Evolutionary conservation across 1,140 invertebrate genomes (phyloP).

Genomic region (Drosophila murphyi): DNA sequence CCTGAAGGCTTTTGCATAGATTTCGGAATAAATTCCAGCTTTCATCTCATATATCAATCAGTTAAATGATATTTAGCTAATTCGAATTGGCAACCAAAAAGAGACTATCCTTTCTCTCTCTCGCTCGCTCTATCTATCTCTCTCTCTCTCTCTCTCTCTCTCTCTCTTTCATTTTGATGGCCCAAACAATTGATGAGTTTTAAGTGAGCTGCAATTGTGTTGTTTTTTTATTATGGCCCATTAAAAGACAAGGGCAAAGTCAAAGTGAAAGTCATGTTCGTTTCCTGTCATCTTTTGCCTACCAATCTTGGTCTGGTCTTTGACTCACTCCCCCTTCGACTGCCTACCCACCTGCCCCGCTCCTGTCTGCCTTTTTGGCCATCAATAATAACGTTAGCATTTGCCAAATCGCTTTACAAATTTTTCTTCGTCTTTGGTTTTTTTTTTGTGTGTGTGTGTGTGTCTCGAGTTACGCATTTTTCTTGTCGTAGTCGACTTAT

Average conservation of each 20-base stretch:
- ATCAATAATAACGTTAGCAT: conserved; percentile 78
- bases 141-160: not conserved
- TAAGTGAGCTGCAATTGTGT: conserved; percentile 63
- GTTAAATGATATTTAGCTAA: conserved; percentile 77
- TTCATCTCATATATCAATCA: conserved; percentile 60
- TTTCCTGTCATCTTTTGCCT: conserved; percentile 31
- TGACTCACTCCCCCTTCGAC: not conserved
- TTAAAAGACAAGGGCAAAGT: conserved; percentile 35
- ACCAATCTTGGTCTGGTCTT: conserved; percentile 8
- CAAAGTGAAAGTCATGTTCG: conserved; percentile 43
- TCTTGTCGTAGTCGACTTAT: conserved; percentile 1
- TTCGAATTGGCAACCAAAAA: conserved; percentile 62
- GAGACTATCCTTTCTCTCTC: conserved; percentile 15
- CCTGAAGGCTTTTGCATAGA: not conserved
- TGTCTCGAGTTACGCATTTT: conserved; percentile 25
- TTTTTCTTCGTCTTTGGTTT: conserved; percentile 32
- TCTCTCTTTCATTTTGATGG: conserved; percentile 57
- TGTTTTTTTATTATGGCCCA: conserved; percentile 73
- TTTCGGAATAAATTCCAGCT: conserved; percentile 4
- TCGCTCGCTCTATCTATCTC: not conserved
- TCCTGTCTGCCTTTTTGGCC: conserved; percentile 11
- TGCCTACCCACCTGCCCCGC: not conserved
- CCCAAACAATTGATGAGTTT: conserved; percentile 74
- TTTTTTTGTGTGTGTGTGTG: conserved; percentile 12
- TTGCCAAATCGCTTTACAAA: conserved; percentile 76